Evolutionary conservation across 2,888 invertebrate genomes (phyloP).

Genomic region (Gibbula magus): DNA sequence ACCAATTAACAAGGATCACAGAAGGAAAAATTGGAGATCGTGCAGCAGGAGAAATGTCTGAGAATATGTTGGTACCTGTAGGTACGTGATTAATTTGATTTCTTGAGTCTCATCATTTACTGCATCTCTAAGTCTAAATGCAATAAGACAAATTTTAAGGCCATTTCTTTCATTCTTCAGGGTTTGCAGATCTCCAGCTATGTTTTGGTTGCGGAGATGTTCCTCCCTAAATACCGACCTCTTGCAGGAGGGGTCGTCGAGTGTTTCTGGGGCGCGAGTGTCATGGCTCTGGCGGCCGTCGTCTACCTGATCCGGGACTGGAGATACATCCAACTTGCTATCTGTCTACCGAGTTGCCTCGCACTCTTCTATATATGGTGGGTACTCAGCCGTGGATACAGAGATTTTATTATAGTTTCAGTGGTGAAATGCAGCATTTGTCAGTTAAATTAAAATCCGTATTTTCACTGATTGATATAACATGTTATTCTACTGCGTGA

Average conservation of each 20-base stretch:
- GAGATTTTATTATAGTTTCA: not conserved
- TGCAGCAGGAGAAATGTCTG: no score
- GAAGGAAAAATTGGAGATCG: no score
- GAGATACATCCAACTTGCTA: slow-evolving; percentile 77
- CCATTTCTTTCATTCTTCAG: slow-evolving; percentile 44
- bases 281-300: slow-evolving; percentile 75
- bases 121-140: no score
- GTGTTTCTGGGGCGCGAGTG: slow-evolving; percentile 77
- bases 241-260: slow-evolving; percentile 76
- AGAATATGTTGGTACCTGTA: no score
- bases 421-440: not conserved
- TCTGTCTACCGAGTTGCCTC: slow-evolving; percentile 77
- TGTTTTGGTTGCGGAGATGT: slow-evolving; percentile 77
- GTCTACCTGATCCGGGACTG: slow-evolving; percentile 77
- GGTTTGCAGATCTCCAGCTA: slow-evolving; percentile 78
- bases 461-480: no score
- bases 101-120: no score
- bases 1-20: no score
- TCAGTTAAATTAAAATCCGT: not conserved
- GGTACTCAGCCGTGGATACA: slow-evolving; percentile 35
- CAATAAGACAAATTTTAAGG: no score
- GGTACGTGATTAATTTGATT: no score
- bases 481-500: no score
- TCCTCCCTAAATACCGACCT: slow-evolving; percentile 76
- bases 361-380: slow-evolving; percentile 75